Conservation (phyloP, 1,140 invertebrate genomes). For the Schmidtea mediterranea region DNA sequence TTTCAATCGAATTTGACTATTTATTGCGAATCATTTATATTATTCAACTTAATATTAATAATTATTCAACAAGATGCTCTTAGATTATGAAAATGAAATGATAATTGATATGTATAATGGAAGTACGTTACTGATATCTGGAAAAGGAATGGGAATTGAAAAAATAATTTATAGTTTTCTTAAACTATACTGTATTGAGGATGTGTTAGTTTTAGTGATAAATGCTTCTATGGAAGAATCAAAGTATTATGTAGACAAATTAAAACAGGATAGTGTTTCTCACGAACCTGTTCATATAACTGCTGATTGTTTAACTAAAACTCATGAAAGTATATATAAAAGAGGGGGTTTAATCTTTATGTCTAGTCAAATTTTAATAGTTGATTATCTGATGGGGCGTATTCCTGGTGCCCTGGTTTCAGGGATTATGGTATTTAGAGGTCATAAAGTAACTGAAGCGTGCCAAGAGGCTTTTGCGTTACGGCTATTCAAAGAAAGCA, state of each 20-base stretch:
- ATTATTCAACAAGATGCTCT: no score
- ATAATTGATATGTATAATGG: not conserved
- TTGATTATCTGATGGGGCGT: constrained; percentile 70
- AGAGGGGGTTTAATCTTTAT: constrained; percentile 69
- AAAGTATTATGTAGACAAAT: not conserved
- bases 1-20: no score
- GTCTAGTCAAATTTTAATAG: constrained; percentile 54
- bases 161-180: not conserved
- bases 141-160: not conserved
- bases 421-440: constrained; percentile 57
- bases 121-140: not conserved
- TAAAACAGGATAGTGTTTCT: not conserved
- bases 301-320: not conserved
- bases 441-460: constrained; percentile 36
- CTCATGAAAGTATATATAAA: not conserved
- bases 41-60: no score
- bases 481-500: constrained; percentile 56
- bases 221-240: constrained; percentile 1
- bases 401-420: constrained; percentile 63
- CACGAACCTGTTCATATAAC: not conserved
- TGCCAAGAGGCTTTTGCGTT: constrained; percentile 66
- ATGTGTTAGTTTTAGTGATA: not conserved
- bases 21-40: no score
- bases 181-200: constrained; percentile 1
- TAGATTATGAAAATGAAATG: constrained; percentile 3